These are phyloP conservation scores for Coracias cyanogaster DNA, from an alignment of 2,797 vertebrate genomes.

Conservation along the genomic window DNA sequence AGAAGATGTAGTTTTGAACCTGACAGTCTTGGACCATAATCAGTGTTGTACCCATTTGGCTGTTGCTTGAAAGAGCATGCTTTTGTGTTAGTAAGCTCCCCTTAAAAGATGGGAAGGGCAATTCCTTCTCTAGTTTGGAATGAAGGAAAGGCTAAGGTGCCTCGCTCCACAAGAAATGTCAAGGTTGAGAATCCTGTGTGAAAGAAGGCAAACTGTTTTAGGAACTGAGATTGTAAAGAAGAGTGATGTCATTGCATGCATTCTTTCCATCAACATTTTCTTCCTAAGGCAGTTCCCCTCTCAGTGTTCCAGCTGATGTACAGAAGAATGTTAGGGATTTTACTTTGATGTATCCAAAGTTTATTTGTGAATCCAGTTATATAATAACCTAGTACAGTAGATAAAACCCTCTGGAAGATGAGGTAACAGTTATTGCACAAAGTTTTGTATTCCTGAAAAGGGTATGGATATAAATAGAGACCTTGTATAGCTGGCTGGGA, in stretches of 20 bases:
- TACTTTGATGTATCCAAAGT: not conserved
- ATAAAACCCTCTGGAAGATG: not conserved
- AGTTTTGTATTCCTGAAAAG: not conserved
- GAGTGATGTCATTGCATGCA: not conserved
- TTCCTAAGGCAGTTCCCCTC: not conserved
- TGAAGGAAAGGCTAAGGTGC: not conserved
- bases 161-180: not conserved
- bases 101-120: not conserved
- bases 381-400: not conserved
- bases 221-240: not conserved
- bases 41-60: not conserved
- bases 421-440: not conserved
- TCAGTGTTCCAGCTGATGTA: not conserved
- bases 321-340: not conserved
- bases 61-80: not conserved
- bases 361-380: not conserved
- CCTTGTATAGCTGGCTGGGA: not conserved
- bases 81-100: not conserved
- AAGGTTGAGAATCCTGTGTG: not conserved
- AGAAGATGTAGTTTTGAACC: not conserved
- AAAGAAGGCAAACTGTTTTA: not conserved
- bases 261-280: not conserved
- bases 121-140: not conserved
- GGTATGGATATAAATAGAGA: not conserved
- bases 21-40: not conserved